phyloP scores from a whole-genome alignment of 1,140 invertebrate species.

The Euglossa dilemma region DNA sequence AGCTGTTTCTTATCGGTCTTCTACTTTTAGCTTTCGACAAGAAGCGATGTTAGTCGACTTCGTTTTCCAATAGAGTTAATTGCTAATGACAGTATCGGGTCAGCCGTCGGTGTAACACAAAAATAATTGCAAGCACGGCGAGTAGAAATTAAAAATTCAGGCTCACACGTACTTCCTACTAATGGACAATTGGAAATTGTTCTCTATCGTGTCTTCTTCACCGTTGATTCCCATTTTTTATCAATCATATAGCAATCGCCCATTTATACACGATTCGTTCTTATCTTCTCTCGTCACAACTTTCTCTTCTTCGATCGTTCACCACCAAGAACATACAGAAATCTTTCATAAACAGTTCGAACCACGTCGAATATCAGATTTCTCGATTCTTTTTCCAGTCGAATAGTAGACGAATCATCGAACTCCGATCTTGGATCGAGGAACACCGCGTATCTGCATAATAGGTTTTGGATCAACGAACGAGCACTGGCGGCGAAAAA shows the following conservation, averaged over 20 bases:
- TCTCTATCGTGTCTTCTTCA: too few relatives aligned
- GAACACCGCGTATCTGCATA: constrained; percentile 47
- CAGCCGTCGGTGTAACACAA: background rate
- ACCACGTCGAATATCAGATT: background rate
- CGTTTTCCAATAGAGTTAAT: constrained; percentile 40
- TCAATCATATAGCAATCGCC: too few relatives aligned
- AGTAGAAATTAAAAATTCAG: background rate
- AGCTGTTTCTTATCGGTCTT: constrained; percentile 27
- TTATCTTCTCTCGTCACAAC: too few relatives aligned
- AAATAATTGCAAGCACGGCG: background rate
- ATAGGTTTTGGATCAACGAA: constrained; percentile 56
- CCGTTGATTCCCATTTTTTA: too few relatives aligned
- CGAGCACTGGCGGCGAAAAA: constrained; percentile 20
- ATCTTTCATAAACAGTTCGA: too few relatives aligned
- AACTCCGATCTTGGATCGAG: background rate
- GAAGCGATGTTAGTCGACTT: constrained; percentile 37
- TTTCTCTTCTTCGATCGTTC: too few relatives aligned
- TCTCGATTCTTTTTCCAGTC: too few relatives aligned
- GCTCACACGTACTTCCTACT: too few relatives aligned
- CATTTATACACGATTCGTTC: too few relatives aligned
- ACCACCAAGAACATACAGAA: too few relatives aligned
- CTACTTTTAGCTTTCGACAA: constrained; percentile 15
- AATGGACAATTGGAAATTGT: too few relatives aligned
- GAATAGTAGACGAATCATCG: background rate
- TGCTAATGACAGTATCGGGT: background rate